These are phyloP conservation scores for Rhamphomyia laevipes DNA, from an alignment of 2,888 invertebrate genomes.

Conservation along the genomic window DNA sequence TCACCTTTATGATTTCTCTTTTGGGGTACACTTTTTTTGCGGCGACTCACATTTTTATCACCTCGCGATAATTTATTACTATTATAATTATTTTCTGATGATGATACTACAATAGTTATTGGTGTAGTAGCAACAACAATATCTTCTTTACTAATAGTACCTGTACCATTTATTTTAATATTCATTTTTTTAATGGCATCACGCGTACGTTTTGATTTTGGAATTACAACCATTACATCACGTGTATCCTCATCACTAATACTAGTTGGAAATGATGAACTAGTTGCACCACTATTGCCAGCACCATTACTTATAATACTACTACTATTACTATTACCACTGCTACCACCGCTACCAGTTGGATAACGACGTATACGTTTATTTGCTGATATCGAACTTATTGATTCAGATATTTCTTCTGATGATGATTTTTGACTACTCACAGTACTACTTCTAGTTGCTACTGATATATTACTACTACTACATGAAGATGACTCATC, in stretches of 20 bases:
- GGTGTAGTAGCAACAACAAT: background rate
- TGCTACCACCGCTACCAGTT: background rate
- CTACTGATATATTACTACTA: slow-evolving; percentile 18
- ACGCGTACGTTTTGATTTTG: slow-evolving; percentile 9
- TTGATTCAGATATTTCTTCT: slow-evolving; percentile 44
- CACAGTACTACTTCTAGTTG: slow-evolving; percentile 3
- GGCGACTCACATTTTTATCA: background rate
- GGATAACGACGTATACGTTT: background rate
- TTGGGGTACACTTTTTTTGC: slow-evolving; percentile 10
- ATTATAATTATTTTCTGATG: slow-evolving; percentile 4
- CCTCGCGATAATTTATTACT: background rate
- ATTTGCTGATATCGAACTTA: slow-evolving; percentile 35
- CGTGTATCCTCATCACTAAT: slow-evolving; percentile 15
- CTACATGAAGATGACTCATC: slow-evolving; percentile 19
- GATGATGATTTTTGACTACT: slow-evolving; percentile 21
- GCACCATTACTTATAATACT: slow-evolving; percentile 4
- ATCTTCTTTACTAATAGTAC: background rate
- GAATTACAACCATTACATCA: slow-evolving; percentile 14
- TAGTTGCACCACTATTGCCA: background rate
- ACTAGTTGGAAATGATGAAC: slow-evolving; percentile 4
- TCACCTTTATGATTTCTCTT: slow-evolving; percentile 13
- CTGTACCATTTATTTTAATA: background rate
- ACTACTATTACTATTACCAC: slow-evolving; percentile 13
- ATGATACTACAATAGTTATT: background rate
- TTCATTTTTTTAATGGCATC: slow-evolving; percentile 44